Evolutionary conservation across 2,888 invertebrate genomes (phyloP).

Genomic region (Pseudococcus jackbeardsleyi): DNA sequence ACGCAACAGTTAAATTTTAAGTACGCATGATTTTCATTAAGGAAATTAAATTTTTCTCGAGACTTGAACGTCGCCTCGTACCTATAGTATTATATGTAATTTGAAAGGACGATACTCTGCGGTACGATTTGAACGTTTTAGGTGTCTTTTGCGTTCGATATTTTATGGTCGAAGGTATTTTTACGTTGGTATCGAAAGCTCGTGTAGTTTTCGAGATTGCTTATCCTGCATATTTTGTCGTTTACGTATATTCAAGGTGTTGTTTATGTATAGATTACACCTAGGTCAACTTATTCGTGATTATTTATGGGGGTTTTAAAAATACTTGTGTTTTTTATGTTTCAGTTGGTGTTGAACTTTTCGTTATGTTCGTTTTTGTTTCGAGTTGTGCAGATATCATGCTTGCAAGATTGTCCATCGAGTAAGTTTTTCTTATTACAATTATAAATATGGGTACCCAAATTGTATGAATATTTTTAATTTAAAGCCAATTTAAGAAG

Average conservation of each 20-base stretch:
- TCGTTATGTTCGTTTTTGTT: not conserved
- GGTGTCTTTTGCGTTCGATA: not conserved
- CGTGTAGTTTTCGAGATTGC: not conserved
- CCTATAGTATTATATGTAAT: no score
- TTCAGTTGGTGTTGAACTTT: not conserved
- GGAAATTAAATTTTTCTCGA: slow-evolving; percentile 39
- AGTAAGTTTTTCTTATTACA: not conserved
- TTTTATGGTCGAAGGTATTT: not conserved
- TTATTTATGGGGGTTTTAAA: not conserved
- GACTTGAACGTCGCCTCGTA: not conserved
- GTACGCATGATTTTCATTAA: slow-evolving; percentile 38
- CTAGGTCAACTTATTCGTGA: not conserved
- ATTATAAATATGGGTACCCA: not conserved
- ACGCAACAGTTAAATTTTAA: not conserved
- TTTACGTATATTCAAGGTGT: no score
- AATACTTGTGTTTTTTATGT: not conserved
- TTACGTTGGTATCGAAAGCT: not conserved
- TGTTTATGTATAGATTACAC: no score
- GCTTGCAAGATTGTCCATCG: not conserved
- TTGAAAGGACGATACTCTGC: slow-evolving; percentile 9
- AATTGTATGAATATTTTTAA: not conserved
- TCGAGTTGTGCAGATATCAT: not conserved
- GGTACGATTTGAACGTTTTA: not conserved
- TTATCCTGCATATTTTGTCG: no score
- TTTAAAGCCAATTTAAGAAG: not conserved